Evolutionary conservation across 2,888 invertebrate species (phyloP).

Genomic region (Physocephala rufipes): DNA sequence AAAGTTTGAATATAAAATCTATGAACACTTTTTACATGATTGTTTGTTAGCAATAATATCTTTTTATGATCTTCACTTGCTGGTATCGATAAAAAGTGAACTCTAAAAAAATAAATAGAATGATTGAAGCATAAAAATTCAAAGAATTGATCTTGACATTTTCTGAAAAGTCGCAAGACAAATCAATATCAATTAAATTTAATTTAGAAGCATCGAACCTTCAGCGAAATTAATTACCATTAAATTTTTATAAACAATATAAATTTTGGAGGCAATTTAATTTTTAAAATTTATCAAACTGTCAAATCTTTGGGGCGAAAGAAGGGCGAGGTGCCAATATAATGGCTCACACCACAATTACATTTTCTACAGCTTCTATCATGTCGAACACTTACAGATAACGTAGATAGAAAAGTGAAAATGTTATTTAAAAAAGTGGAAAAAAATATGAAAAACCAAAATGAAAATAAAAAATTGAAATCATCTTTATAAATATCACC

Average conservation of each 20-base stretch:
- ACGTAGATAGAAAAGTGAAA: not conserved
- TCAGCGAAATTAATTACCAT: no score
- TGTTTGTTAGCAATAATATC: no score
- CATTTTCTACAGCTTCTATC: no score
- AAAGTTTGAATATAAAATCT: not conserved
- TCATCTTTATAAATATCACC: not conserved
- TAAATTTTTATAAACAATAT: not conserved
- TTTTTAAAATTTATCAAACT: not conserved
- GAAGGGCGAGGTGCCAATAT: not conserved
- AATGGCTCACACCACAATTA: not conserved
- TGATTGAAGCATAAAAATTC: no score
- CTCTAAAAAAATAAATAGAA: no score
- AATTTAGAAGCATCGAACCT: no score
- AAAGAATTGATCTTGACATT: no score
- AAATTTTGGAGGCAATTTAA: not conserved
- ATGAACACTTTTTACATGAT: not conserved
- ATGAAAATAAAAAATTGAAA: not conserved
- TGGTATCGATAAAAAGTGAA: no score
- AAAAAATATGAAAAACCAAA: constrained; percentile 21
- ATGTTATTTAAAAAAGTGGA: constrained; percentile 19
- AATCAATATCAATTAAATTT: no score
- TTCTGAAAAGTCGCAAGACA: no score
- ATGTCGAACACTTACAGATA: not conserved
- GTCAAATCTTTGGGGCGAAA: not conserved
- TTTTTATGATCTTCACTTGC: no score